phyloP scores from a whole-genome alignment of 2,888 invertebrate species.

The Celastrina argiolus region DNA sequence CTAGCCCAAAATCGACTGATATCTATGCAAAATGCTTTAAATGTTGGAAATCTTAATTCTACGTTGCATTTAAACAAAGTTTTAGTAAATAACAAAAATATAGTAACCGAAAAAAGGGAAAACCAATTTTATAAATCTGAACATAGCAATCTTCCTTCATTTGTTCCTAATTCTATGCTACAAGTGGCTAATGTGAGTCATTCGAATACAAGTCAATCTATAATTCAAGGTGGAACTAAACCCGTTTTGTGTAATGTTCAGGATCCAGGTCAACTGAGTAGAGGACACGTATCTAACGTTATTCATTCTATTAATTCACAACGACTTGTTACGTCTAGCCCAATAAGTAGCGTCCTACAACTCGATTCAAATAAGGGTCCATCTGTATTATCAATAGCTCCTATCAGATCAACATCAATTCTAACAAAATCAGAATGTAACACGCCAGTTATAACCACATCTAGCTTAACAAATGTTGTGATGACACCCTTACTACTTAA shows the following conservation, averaged over 20 bases:
- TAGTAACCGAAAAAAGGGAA: slow-evolving; percentile 60
- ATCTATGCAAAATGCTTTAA: slow-evolving; percentile 64
- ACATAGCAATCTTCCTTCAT: slow-evolving; percentile 48
- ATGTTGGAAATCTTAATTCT: slow-evolving; percentile 55
- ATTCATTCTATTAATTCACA: slow-evolving; percentile 63
- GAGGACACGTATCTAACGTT: slow-evolving; percentile 56
- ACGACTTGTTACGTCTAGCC: slow-evolving; percentile 52
- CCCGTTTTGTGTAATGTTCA: slow-evolving; percentile 52
- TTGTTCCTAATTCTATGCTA: slow-evolving; percentile 54
- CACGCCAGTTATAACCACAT: slow-evolving; percentile 48
- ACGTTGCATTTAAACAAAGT: slow-evolving; percentile 61
- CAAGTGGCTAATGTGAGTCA: slow-evolving; percentile 58
- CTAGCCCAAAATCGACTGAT: slow-evolving; percentile 69
- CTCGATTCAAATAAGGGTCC: slow-evolving; percentile 56
- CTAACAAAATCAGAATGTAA: slow-evolving; percentile 55
- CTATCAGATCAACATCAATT: slow-evolving; percentile 55
- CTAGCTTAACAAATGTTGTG: slow-evolving; percentile 53
- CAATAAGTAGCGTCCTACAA: slow-evolving; percentile 56
- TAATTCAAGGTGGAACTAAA: slow-evolving; percentile 58
- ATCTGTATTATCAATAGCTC: slow-evolving; percentile 62
- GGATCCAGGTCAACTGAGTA: slow-evolving; percentile 48
- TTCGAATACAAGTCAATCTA: slow-evolving; percentile 48
- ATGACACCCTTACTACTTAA: slow-evolving; percentile 62
- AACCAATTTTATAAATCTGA: slow-evolving; percentile 52
- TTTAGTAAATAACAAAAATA: slow-evolving; percentile 53